Conservation (phyloP, 2,797 vertebrate genomes). For the Sebastes vulpes region DNA sequence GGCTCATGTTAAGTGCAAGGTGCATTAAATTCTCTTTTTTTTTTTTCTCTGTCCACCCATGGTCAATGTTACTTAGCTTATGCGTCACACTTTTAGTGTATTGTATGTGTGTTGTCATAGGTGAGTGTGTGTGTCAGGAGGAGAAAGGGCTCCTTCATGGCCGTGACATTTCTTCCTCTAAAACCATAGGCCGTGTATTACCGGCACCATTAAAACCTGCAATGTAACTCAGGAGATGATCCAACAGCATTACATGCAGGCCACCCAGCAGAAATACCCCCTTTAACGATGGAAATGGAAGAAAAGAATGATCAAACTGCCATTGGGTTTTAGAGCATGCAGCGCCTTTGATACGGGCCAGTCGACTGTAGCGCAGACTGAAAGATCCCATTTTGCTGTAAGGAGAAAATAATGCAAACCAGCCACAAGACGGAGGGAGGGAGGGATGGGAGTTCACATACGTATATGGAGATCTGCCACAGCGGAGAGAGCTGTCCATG, state of each 20-base stretch:
- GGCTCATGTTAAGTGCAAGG: slow-evolving; percentile 45
- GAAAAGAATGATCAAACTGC: slow-evolving; percentile 63
- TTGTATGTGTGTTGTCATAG: not conserved
- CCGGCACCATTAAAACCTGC: slow-evolving; percentile 58
- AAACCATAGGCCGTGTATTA: slow-evolving; percentile 51
- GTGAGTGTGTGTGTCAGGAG: not conserved
- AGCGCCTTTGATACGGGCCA: slow-evolving; percentile 71
- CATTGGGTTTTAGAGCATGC: slow-evolving; percentile 56
- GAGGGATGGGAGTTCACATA: slow-evolving; percentile 26
- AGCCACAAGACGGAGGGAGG: slow-evolving; percentile 28
- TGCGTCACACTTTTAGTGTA: slow-evolving; percentile 13
- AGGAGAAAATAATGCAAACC: slow-evolving; percentile 78
- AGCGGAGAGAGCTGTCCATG: slow-evolving; percentile 43
- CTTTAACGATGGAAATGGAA: slow-evolving; percentile 64
- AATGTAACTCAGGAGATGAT: slow-evolving; percentile 58
- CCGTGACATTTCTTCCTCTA: slow-evolving; percentile 52
- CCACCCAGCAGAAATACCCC: slow-evolving; percentile 72
- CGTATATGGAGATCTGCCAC: slow-evolving; percentile 42
- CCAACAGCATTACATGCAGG: slow-evolving; percentile 55
- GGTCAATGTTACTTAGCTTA: slow-evolving; percentile 14
- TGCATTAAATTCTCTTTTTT: slow-evolving; percentile 43
- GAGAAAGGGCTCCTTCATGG: slow-evolving; percentile 31
- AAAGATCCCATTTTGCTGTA: slow-evolving; percentile 70
- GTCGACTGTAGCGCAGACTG: slow-evolving; percentile 58
- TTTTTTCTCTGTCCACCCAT: slow-evolving; percentile 3